phyloP scores from a whole-genome alignment of 37 sponge, comb jelly and placozoan species.

The Theonella swinhoei region DNA sequence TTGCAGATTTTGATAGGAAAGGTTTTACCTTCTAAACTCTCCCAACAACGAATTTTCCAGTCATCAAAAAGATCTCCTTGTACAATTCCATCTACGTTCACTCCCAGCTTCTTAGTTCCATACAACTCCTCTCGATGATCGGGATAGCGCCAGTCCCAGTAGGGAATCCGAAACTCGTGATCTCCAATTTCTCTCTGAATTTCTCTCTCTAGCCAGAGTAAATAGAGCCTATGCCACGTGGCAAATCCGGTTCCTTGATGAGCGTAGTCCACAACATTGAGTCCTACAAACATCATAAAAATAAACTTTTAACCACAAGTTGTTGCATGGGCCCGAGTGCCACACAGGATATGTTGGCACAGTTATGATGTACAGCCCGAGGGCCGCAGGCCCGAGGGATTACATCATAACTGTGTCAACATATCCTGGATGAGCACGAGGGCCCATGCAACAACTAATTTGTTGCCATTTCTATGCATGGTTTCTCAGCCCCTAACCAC shows the following conservation, averaged over 20 bases:
- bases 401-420: too few relatives aligned
- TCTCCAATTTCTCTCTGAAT: conserved; percentile 35
- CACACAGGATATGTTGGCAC: too few relatives aligned
- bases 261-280: conserved; percentile 31
- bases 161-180: conserved; percentile 43
- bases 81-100: not conserved
- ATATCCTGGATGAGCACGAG: too few relatives aligned
- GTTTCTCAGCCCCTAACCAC: too few relatives aligned
- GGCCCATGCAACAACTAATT: too few relatives aligned
- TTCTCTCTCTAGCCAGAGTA: conserved; percentile 62
- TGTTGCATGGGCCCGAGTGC: too few relatives aligned
- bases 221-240: conserved; percentile 47
- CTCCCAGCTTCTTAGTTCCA: conserved; percentile 29
- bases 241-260: conserved; percentile 42
- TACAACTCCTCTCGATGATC: conserved; percentile 28
- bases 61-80: not conserved
- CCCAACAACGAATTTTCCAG: not conserved
- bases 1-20: not conserved
- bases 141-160: conserved; percentile 58
- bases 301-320: too few relatives aligned
- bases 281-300: too few relatives aligned
- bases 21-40: not conserved
- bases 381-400: too few relatives aligned
- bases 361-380: too few relatives aligned
- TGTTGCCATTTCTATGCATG: too few relatives aligned